Base-by-base conservation (phyloP, 2,888 invertebrate species). In the Scaptomyza tumidula region DNA sequence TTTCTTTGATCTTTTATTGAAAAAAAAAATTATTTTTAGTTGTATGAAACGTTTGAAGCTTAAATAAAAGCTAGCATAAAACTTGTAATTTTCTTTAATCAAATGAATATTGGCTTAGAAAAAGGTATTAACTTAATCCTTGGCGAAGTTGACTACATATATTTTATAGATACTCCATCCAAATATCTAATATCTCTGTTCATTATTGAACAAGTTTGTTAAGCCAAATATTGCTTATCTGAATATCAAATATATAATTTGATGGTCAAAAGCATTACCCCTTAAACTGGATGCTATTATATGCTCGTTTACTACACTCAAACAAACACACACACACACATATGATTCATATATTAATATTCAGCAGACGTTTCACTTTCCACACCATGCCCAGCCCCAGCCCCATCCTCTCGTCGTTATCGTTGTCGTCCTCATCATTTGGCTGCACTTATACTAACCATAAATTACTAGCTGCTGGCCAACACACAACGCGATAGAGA, bases 401-500 rank as follows among this genome's bases (percentile, higher is more conserved):
- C 41, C 50, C 6, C 24, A 10, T 11, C 33, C 19, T 16, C 10
- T 6, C 11, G 2, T 61, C n/a, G 29, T 52, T 52, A 35, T 16
- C 43, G 35, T 33, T 39, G 41, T 61, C 59, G 16, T 59, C 48
- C 24, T 33, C 62, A 61, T 64, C 75, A 73, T 73, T 74, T 76
- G 80, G 62, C 76, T 71, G 83, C 69, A 80, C 84, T 80, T 78
- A 80, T 72, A 63, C 62, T 73, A 71, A 56, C 83, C 86, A 82
- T 82, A 86, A 82, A 82, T 82, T 77, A 86, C 68, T 60, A 55
- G 71, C 59, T 49, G 65, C 71, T 67, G 52, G 50, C 27, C 71
- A 65, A 70, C 14, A 39, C 39, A 39, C 49, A 49, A 14, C 35
- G 63, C 27, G 31, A 49, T n/a, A 33, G 45, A 37, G 31, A 37